Base-by-base conservation (phyloP, 2,888 invertebrate species). In the Athalia rosae region DNA sequence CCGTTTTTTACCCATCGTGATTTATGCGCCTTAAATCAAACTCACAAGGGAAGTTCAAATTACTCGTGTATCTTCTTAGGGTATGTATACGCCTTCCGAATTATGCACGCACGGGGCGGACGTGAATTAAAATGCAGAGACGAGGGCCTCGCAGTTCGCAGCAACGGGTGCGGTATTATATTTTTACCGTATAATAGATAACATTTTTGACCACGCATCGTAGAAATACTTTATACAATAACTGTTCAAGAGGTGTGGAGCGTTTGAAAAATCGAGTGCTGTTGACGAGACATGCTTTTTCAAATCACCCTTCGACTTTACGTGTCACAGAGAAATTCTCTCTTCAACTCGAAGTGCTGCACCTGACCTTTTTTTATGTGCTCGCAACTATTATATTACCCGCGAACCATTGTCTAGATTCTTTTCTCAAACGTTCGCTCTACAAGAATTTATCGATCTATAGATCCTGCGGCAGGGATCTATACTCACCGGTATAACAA, bases 361-460 rank as follows among this genome's bases (percentile, higher is more conserved):
- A 28, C 28, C 28, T 28, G 28, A 28, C 28, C 28, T 28, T 28
- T 28, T 28, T 28, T 28, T 28, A 28, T 28, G 28, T 28, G 28
- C 28, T 2, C 28, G 28, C 28, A 28, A 28, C 28, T 28, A 28
- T 28, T 28, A 28, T 28, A 28, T 28, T 28, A 28, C 28, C 58
- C 43, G 43, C 13, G n/a, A 71, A 45, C 43, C 50, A 13, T 71
- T 71, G 71, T 71, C 71, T 71, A 71, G 47, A 71, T n/a, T 71
- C 56, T 56, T 8, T 8, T 56, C 45, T 5, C 11, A 9, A 45
- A 43, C 71, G 56, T 13, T n/a, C n/a, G 58, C 71, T n/a, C 58
- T 13, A 28, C 58, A 43, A 41, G 43, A 53, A 69, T 69, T 53
- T 67, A 69, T 56, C 53, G 71, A 71, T 71, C 58, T 56, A 71